A percentile compares a stretch with the other conserved stretches of the same genome.
These are phyloP conservation scores for Germaria angustata DNA, from an alignment of 2,888 invertebrate genomes.

Conservation along the genomic window DNA sequence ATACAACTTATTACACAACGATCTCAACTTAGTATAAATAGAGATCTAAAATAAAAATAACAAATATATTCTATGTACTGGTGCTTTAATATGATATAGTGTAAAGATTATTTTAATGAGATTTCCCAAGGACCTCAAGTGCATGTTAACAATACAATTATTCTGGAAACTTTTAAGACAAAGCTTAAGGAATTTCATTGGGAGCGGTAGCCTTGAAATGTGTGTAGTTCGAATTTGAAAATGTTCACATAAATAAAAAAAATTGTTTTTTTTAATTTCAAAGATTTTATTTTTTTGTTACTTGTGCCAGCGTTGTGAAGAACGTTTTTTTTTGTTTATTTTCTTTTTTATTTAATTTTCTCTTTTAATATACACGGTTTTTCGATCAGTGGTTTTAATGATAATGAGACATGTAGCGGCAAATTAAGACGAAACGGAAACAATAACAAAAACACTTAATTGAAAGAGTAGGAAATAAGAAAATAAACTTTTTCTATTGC, in stretches of 20 bases:
- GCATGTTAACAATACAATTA: constrained; percentile 13
- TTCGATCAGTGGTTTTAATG: constrained; percentile 17
- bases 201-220: neutral
- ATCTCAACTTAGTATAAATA: constrained; percentile 30
- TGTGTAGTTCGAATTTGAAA: neutral
- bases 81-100: constrained; percentile 48
- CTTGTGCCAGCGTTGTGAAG: neutral
- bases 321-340: neutral
- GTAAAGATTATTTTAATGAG: constrained; percentile 2
- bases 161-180: neutral
- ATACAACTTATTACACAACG: constrained; percentile 6
- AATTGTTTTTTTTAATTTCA: neutral
- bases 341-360: neutral
- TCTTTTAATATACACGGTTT: too few relatives aligned
- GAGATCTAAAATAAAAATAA: constrained; percentile 27
- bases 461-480: constrained; percentile 57
- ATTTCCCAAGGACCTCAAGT: neutral
- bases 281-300: neutral
- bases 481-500: constrained; percentile 75
- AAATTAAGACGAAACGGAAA: constrained; percentile 69
- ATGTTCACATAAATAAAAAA: constrained; percentile 4
- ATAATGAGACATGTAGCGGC: constrained; percentile 66
- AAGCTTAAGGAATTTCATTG: neutral
- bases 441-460: constrained; percentile 50
- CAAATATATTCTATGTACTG: constrained; percentile 12